Base-by-base conservation (phyloP, 1,140 invertebrate genomes). In the Nymphalis io region DNA sequence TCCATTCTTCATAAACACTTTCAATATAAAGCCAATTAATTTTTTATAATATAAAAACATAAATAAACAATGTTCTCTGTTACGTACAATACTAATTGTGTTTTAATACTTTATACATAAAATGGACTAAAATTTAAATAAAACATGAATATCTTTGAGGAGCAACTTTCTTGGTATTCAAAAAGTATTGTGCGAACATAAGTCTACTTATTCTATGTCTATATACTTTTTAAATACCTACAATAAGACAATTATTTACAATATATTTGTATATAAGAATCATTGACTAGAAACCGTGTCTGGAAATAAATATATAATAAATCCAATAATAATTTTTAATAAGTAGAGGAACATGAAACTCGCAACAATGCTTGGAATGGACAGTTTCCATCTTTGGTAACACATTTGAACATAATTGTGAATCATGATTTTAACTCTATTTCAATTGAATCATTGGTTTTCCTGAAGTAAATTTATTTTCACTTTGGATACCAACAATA, bases 241-340 rank as follows among this genome's bases (percentile, higher is more conserved):
- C 73, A 74, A 74, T 82, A 84, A 71, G 75, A 80, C 65, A 80
- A 78, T 72, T 90, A 90, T 90, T 88, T 90, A 90, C 87, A 90
- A 62, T 69, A 76, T 83, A 84, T 80, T 81, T 83, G 81, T 85
- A 82, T 85, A 84, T 81, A 88, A 85, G 83, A 85, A 86, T 81
- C 82, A 85, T 83, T 90, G 88, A 91, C 88, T 91, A 91, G 88
- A 90, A 85, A 85, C 75, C 81, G 80, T 83, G 83, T 85, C 83
- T 85, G 78, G 80, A 85, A 83, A 84, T 80, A 79, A 64, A 64
- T 57, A 79, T 75, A 82, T 78, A 83, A 82, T 73, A 79, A 72
- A 81, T 79, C 75, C 79, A 78, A 78, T 78, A 84, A 80, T 75
- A 70, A 77, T 81, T 75, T 81, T 76, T 62, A 81, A 84, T 60